These are phyloP conservation scores for Isoperla grammatica DNA, from an alignment of 2,888 invertebrate genomes.

Conservation along the genomic window DNA sequence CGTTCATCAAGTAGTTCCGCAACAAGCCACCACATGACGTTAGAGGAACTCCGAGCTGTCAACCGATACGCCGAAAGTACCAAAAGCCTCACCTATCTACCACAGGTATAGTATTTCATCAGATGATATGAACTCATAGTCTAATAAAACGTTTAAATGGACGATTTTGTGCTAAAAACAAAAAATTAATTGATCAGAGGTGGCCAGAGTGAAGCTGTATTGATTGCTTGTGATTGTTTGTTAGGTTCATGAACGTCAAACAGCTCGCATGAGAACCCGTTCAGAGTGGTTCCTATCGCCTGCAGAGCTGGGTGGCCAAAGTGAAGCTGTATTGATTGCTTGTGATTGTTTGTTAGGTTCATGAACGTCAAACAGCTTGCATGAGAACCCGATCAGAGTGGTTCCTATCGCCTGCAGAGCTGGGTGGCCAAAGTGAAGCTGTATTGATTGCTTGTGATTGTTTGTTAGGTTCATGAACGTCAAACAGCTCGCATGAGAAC, in stretches of 20 bases:
- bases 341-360: slow-evolving; percentile 71
- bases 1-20: slow-evolving; percentile 64
- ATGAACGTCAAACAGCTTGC: slow-evolving; percentile 92
- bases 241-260: slow-evolving; percentile 93
- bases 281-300: slow-evolving; percentile 95
- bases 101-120: too few species aligned
- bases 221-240: too few species aligned
- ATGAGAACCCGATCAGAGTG: slow-evolving; percentile 97
- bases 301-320: slow-evolving; percentile 52
- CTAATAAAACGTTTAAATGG: neutral
- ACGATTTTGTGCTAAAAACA: too few species aligned
- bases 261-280: slow-evolving; percentile 92
- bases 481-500: slow-evolving; percentile 96
- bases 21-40: slow-evolving; percentile 57
- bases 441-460: too few species aligned
- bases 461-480: slow-evolving; percentile 79
- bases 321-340: too few species aligned
- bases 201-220: too few species aligned
- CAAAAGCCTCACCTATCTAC: slow-evolving; percentile 83
- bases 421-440: slow-evolving; percentile 46
- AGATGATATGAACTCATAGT: too few species aligned
- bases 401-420: slow-evolving; percentile 75
- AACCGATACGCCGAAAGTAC: slow-evolving; percentile 90
- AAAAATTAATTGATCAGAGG: too few species aligned
- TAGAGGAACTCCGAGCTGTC: slow-evolving; percentile 78